Percentiles rank a stretch among this genome's conserved stretches.
Evolutionary conservation across 2,113 vertebrate species (phyloP).

Genomic region (Erythrocercus mccallii): DNA sequence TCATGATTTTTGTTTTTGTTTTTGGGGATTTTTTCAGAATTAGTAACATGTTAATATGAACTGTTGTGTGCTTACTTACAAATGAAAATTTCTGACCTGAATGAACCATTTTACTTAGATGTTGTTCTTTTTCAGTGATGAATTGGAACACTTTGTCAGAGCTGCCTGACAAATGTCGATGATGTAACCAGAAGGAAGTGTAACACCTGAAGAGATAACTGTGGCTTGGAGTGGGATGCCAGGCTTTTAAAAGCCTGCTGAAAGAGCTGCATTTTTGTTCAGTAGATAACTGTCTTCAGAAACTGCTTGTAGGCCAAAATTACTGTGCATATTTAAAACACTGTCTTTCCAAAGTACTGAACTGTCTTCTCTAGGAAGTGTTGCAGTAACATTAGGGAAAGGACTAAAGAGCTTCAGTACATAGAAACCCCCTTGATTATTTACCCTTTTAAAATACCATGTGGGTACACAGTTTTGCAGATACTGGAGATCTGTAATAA

Average conservation of each 20-base stretch:
- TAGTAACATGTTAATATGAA: neutral
- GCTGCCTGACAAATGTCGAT: neutral
- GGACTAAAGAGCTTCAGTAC: neutral
- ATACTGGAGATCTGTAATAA: neutral
- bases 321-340: neutral
- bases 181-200: neutral
- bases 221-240: neutral
- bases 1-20: neutral
- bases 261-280: neutral
- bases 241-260: neutral
- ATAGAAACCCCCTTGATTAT: rapidly evolving
- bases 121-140: constrained; percentile 44
- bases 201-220: neutral
- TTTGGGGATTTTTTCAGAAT: neutral
- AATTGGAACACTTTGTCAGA: neutral
- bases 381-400: neutral
- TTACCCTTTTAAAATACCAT: neutral
- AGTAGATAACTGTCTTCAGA: neutral
- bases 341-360: rapidly evolving
- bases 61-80: neutral
- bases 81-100: neutral
- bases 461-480: neutral
- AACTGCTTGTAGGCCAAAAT: neutral
- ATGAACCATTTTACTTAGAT: neutral
- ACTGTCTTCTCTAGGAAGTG: neutral